Percentiles rank a stretch among this genome's conserved stretches.
These are phyloP conservation scores for Trogon surrucura DNA, from an alignment of 2,113 vertebrate species.

Conservation along the genomic window DNA sequence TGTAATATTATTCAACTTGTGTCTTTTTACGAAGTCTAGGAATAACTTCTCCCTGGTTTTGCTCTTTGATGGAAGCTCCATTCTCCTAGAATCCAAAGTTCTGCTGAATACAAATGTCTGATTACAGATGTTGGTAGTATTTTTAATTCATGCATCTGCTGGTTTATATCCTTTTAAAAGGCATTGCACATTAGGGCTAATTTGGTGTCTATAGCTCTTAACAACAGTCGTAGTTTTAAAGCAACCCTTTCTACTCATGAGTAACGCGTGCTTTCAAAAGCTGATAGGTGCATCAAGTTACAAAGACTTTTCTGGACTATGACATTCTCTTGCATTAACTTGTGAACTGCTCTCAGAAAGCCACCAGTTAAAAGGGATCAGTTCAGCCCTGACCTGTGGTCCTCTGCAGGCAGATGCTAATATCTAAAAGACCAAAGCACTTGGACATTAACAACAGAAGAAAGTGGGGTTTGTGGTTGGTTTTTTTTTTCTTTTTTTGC, in stretches of 20 bases:
- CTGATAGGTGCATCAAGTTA: neutral
- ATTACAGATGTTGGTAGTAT: neutral
- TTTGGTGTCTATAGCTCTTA: neutral
- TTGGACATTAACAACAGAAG: neutral
- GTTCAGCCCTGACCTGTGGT: neutral
- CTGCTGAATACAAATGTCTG: neutral
- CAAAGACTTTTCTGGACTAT: neutral
- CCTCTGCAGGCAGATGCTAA: neutral
- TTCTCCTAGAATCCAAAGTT: neutral
- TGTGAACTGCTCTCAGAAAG: neutral
- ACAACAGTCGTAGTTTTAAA: neutral
- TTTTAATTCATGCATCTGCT: neutral
- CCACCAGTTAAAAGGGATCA: neutral
- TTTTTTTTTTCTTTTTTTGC: neutral
- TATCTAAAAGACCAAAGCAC: neutral
- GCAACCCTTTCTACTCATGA: neutral
- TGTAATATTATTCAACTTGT: neutral
- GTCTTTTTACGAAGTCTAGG: conserved; percentile 20
- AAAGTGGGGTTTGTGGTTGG: neutral
- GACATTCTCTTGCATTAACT: neutral
- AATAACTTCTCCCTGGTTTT: neutral
- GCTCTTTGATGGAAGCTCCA: neutral
- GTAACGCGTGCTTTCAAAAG: neutral
- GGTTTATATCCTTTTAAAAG: neutral
- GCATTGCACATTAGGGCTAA: neutral